Percentiles rank a stretch among this genome's conserved stretches.
phyloP scores from a whole-genome alignment of 1,140 invertebrate species.

The Hypothenemus hampei region DNA sequence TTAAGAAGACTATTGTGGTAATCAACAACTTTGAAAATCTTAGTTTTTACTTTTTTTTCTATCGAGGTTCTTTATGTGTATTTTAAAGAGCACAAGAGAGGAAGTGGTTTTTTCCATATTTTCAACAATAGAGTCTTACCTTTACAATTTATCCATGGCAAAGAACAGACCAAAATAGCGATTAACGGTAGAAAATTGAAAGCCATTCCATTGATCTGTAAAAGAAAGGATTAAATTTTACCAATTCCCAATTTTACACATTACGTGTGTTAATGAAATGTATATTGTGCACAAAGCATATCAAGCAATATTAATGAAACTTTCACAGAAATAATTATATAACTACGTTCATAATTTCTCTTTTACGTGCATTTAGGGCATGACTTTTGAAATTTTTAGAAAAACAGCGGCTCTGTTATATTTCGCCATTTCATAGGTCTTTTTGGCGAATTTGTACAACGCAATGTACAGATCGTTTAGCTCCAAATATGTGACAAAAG shows the following conservation, averaged over 20 bases:
- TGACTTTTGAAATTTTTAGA: no score
- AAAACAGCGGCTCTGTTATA: no score
- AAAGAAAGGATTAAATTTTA: no score
- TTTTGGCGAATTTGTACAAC: no score
- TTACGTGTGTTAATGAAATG: background rate
- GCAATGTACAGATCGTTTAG: no score
- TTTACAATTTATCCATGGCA: constrained; percentile 19
- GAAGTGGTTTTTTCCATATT: background rate
- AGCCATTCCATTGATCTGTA: constrained; percentile 22
- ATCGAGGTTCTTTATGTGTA: background rate
- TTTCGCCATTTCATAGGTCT: no score
- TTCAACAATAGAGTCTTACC: constrained; percentile 5
- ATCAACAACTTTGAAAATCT: background rate
- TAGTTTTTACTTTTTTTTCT: background rate
- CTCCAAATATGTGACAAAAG: no score
- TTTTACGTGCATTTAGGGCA: no score
- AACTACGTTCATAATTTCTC: no score
- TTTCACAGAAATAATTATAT: background rate
- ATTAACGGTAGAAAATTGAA: constrained; percentile 6
- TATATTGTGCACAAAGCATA: background rate
- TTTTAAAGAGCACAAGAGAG: background rate
- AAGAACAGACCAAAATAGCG: constrained; percentile 10
- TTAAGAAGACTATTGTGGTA: background rate
- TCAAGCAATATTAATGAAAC: background rate
- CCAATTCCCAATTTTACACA: no score